Conservation (phyloP, 2,888 invertebrate species). For the Epinotia nisella region DNA sequence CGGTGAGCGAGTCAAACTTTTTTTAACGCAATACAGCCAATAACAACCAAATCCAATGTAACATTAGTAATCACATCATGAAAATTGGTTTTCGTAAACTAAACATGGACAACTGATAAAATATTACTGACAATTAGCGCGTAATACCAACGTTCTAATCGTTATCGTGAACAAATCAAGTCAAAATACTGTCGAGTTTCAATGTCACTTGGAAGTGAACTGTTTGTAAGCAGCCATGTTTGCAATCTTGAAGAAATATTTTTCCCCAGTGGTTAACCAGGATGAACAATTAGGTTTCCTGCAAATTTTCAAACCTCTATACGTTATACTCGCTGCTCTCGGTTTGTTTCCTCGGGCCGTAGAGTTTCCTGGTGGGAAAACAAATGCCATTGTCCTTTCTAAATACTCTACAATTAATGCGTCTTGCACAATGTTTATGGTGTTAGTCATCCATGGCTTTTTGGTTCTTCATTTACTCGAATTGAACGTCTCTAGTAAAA, state of each 20-base stretch:
- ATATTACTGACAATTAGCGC: no score
- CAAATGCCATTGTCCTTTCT: background rate
- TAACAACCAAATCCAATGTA: no score
- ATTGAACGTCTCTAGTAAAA: conserved; percentile 2
- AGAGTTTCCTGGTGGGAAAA: conserved; percentile 29
- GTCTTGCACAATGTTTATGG: conserved; percentile 8
- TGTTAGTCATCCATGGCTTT: conserved; percentile 17
- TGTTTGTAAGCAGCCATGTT: background rate
- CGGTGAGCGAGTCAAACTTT: no score
- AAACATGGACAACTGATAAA: no score
- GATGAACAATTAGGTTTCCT: conserved; percentile 9
- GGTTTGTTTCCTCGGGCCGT: conserved; percentile 42
- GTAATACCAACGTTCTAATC: no score
- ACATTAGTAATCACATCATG: no score
- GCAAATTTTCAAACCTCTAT: conserved; percentile 38
- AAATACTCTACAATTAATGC: conserved; percentile 28
- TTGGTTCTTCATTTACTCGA: conserved; percentile 15
- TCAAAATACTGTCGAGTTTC: no score
- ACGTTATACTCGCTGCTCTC: conserved; percentile 27
- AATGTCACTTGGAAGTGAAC: no score
- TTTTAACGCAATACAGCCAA: no score
- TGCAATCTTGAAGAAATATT: conserved; percentile 11
- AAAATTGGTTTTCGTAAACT: no score
- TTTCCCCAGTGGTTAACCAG: conserved; percentile 5
- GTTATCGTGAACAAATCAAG: no score